A percentile compares a stretch with the other conserved stretches of the same genome.
These are phyloP conservation scores for Tachysurus fulvidraco DNA, from an alignment of 2,113 vertebrate genomes.

Conservation along the genomic window DNA sequence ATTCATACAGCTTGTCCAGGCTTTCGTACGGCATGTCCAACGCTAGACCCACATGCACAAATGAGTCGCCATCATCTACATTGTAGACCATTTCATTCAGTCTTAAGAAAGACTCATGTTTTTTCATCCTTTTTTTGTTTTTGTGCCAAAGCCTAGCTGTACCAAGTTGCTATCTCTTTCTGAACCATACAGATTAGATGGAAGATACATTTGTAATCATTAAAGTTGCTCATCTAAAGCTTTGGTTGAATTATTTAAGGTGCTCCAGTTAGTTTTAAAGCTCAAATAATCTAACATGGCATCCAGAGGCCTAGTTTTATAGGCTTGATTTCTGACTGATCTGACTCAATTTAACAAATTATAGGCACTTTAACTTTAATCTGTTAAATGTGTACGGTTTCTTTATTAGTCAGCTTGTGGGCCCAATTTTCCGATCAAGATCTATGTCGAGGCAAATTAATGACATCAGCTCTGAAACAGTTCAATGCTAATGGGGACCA, in stretches of 20 bases:
- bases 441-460: background rate
- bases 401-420: background rate
- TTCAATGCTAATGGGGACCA: background rate
- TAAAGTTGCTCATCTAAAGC: background rate
- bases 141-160: slow-evolving; percentile 21
- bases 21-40: slow-evolving; percentile 90
- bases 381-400: background rate
- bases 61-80: background rate
- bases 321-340: slow-evolving; percentile 53
- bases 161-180: background rate
- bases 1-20: slow-evolving; percentile 92
- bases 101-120: background rate
- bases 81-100: background rate
- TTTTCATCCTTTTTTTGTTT: background rate
- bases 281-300: background rate
- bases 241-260: slow-evolving; percentile 14
- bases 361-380: background rate
- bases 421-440: background rate
- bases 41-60: slow-evolving; percentile 72
- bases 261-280: background rate
- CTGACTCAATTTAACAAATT: background rate
- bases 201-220: background rate
- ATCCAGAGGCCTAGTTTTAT: slow-evolving; percentile 70
- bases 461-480: background rate
- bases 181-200: background rate